phyloP scores from a whole-genome alignment of 2,888 invertebrate species.

The Monoplex corrugatus region DNA sequence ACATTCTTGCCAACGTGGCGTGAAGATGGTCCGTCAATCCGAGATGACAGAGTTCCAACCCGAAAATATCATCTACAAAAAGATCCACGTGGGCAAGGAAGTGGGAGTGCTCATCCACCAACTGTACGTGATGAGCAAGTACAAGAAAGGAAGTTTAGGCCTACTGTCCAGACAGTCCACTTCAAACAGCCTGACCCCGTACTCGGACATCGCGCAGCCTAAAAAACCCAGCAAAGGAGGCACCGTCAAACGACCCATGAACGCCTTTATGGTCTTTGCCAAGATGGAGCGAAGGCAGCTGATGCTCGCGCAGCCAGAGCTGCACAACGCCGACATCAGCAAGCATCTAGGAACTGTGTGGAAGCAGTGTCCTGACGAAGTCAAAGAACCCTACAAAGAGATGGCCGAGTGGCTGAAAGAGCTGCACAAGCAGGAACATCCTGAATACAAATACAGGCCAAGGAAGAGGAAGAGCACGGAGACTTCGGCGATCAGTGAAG shows the following conservation, averaged over 20 bases:
- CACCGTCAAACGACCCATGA: constrained; percentile 98
- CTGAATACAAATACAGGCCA: constrained; percentile 97
- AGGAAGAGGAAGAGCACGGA: constrained; percentile 87
- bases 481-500: constrained; percentile 58
- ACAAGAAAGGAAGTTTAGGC: background rate
- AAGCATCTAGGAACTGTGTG: constrained; percentile 85
- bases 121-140: background rate
- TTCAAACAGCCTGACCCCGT: constrained; percentile 95
- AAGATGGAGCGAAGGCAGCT: constrained; percentile 98
- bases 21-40: too few species aligned
- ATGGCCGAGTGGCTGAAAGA: constrained; percentile 95
- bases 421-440: constrained; percentile 96
- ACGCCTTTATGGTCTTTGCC: constrained; percentile 99
- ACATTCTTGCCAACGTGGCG: background rate
- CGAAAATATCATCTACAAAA: too few species aligned
- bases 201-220: constrained; percentile 95
- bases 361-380: constrained; percentile 86
- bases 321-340: constrained; percentile 99
- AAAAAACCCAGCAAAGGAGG: constrained; percentile 99
- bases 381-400: constrained; percentile 92
- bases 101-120: background rate
- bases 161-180: constrained; percentile 96
- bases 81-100: background rate
- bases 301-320: constrained; percentile 96
- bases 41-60: background rate